A percentile compares a stretch with the other conserved stretches of the same genome.
Conservation (phyloP, 2,113 vertebrate species). For the Oncorhynchus tshawytscha region DNA sequence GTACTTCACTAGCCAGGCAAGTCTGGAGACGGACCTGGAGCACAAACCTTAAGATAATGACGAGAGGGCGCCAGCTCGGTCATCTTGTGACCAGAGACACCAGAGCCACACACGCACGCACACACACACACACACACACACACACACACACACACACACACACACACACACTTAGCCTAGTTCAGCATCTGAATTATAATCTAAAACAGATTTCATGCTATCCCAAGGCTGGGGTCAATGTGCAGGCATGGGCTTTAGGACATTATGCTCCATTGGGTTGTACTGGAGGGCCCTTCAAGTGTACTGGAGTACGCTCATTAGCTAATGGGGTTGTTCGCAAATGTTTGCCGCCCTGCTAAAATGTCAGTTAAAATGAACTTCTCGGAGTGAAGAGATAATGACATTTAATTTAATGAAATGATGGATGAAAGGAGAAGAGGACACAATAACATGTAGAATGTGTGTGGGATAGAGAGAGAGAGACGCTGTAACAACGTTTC, state of each 20-base stretch:
- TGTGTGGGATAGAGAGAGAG: conserved; percentile 10
- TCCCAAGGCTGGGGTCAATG: conserved; percentile 44
- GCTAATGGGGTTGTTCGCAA: conserved; percentile 68
- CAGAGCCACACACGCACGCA: neutral
- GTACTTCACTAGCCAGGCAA: conserved; percentile 62
- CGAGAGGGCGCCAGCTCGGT: conserved; percentile 49
- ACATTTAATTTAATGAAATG: conserved; percentile 44
- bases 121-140: neutral
- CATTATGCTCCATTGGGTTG: conserved; percentile 51
- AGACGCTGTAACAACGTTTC: neutral
- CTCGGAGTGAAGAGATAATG: conserved; percentile 62
- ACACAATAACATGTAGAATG: neutral
- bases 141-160: conserved; percentile 11
- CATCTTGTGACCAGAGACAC: conserved; percentile 40
- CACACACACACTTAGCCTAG: neutral
- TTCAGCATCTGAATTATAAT: conserved; percentile 25
- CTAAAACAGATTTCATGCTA: conserved; percentile 45
- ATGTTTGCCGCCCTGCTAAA: conserved; percentile 64
- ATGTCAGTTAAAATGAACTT: conserved; percentile 71
- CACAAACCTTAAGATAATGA: conserved; percentile 57
- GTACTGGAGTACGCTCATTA: conserved; percentile 61
- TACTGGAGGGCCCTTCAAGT: conserved; percentile 44
- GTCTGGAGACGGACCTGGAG: conserved; percentile 61
- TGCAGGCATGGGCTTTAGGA: conserved; percentile 35
- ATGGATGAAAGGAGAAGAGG: conserved; percentile 14